Conservation (phyloP, 2,113 vertebrate genomes). For the Hemibagrus wyckioides region DNA sequence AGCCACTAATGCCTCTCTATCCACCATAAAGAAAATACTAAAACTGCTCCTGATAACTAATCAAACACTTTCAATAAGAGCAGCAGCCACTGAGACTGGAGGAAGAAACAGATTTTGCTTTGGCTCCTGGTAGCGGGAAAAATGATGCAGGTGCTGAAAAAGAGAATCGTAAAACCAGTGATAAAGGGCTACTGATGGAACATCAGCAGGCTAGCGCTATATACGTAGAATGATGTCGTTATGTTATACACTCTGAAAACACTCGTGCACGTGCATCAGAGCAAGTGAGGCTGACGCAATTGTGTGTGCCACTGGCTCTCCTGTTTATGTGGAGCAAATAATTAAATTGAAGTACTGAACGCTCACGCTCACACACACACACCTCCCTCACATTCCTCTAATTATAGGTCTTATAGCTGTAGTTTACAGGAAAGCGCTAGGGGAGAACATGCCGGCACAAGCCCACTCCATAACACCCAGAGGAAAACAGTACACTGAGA, state of each 20-base stretch:
- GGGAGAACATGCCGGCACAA: neutral
- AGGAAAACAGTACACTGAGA: neutral
- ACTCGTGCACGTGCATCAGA: neutral
- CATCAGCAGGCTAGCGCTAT: neutral
- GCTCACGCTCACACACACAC: neutral
- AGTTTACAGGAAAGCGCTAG: constrained; percentile 17
- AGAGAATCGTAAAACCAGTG: neutral
- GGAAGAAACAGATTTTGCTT: neutral
- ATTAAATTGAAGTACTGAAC: constrained; percentile 17
- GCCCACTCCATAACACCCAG: neutral
- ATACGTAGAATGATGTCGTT: neutral
- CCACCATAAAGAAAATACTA: neutral
- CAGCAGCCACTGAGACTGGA: neutral
- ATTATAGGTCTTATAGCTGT: constrained; percentile 24
- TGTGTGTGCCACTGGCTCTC: neutral
- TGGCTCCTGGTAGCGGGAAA: neutral
- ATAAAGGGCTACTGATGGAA: neutral
- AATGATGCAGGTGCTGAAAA: neutral
- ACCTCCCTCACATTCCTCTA: constrained; percentile 20
- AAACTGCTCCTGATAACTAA: neutral
- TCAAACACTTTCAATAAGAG: neutral
- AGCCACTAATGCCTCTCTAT: neutral
- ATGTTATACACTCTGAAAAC: constrained; percentile 8
- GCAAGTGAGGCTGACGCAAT: constrained; percentile 33
- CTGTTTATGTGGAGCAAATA: constrained; percentile 27